These are phyloP conservation scores for Chouioia cunea DNA, from an alignment of 2,888 invertebrate genomes.

Conservation along the genomic window DNA sequence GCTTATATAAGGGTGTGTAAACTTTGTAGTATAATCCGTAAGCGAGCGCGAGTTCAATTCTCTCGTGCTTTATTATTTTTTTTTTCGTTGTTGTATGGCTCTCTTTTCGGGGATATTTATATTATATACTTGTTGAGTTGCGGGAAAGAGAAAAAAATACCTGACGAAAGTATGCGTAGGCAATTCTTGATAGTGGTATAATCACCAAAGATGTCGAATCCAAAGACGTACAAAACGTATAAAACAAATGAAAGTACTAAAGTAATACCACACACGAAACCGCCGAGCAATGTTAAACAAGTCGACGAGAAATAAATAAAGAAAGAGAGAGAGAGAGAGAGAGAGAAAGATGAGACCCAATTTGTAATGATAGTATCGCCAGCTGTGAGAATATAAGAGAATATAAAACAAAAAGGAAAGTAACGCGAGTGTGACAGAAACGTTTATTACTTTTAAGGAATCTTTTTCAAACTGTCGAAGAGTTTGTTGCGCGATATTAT, in stretches of 20 bases:
- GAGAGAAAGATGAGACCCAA: slow-evolving; percentile 10
- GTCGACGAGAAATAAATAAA: slow-evolving; percentile 20
- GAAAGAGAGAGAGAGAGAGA: slow-evolving; percentile 15
- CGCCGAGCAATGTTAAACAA: slow-evolving; percentile 2
- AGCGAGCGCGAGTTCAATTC: slow-evolving; percentile 35
- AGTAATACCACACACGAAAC: slow-evolving; percentile 16
- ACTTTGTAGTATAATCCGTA: no score
- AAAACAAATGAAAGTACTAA: slow-evolving; percentile 39
- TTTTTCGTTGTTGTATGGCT: slow-evolving; percentile 37
- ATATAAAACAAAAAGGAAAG: slow-evolving; percentile 31
- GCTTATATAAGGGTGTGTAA: slow-evolving; percentile 28
- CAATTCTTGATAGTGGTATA: slow-evolving; percentile 35
- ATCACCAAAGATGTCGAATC: slow-evolving; percentile 61
- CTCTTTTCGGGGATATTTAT: slow-evolving; percentile 23
- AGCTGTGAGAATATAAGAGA: slow-evolving; percentile 36
- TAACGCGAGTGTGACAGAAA: slow-evolving; percentile 12
- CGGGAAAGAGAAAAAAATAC: slow-evolving; percentile 23
- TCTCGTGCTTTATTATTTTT: slow-evolving; percentile 31
- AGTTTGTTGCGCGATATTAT: slow-evolving; percentile 30
- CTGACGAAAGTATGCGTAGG: slow-evolving; percentile 34
- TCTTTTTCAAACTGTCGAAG: background rate
- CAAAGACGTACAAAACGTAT: slow-evolving; percentile 54
- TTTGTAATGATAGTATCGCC: slow-evolving; percentile 38
- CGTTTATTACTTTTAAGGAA: no score
- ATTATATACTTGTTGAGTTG: background rate